Base-by-base conservation (phyloP, 37 sponge, comb jelly and placozoan species). In the Beroe forskalii region DNA sequence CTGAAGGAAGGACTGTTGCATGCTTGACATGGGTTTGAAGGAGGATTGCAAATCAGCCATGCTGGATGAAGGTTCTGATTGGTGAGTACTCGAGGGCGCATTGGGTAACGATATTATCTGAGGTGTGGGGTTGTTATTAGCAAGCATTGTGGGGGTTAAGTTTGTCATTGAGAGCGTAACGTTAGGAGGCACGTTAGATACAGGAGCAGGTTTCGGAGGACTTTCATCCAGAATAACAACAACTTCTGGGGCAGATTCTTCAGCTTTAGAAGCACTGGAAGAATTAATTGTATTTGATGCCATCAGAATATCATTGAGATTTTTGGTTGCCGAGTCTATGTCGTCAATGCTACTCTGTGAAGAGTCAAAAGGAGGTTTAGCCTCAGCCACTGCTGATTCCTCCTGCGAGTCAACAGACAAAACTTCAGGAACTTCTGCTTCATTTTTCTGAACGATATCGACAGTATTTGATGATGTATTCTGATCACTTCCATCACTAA, bases 1-100 rank as follows among this genome's bases (percentile, higher is more conserved):
- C 32, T 69, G 72, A 14, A 69, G 27, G 72, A 69, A 69, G 38
- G 72, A 69, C 32, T 69, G 72, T 17, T 69, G 72, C 35, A 69
- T 12, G 17, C 39, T 69, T 17, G 72, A 32, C 72, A 69, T 69
- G 39, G 35, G 72, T 35, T 48, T 48, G 55, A 48, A 12, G 55
- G 55, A 48, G 12, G 55, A 6, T 48, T 48, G 55, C 12, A 48
- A 48, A 12, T 48, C 55, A 48, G 55, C 55, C 55, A 48, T 48
- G 55, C 12, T 48, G 55, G 55, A 48, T 48, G 55, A 48, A 6
- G 55, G 12, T 17, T 48, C 55, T 6, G 6, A 17, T 6, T 6
- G 12, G 12, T 17, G 6, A 17, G 6, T 48, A 12, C 55, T 48
- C 12, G 55, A 48, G 55, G 55, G 55, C 12, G 55, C 12, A 12